These are phyloP conservation scores for Gouania willdenowi DNA, from an alignment of 2,797 vertebrate species.

Conservation along the genomic window DNA sequence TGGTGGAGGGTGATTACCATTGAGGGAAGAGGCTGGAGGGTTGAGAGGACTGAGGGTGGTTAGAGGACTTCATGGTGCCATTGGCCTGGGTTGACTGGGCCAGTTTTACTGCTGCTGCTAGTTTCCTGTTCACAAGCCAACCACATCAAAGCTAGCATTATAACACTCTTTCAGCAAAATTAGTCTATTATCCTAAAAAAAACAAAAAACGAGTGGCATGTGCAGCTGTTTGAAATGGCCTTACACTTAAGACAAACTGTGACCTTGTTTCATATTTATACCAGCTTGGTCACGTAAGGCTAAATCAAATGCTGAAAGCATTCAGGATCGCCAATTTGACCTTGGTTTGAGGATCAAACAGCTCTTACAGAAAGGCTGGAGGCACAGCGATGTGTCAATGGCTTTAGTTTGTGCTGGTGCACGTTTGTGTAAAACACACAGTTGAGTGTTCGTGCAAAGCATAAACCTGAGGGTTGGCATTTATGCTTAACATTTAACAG, in stretches of 20 bases:
- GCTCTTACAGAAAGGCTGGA: slow-evolving; percentile 33
- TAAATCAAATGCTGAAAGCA: slow-evolving; percentile 26
- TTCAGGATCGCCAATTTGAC: slow-evolving; percentile 26
- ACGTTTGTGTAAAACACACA: slow-evolving; percentile 19
- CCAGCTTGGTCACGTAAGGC: slow-evolving; percentile 19
- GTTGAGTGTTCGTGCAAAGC: slow-evolving; percentile 13
- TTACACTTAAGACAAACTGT: slow-evolving; percentile 14
- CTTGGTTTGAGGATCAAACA: slow-evolving; percentile 21
- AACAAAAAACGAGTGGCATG: slow-evolving; percentile 6
- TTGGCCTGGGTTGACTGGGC: slow-evolving; percentile 94
- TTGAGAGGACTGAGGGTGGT: slow-evolving; percentile 85
- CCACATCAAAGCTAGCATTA: slow-evolving; percentile 73
- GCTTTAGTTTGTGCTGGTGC: slow-evolving; percentile 30
- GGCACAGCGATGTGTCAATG: slow-evolving; percentile 25
- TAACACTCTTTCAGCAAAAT: slow-evolving; percentile 24
- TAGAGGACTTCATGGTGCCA: slow-evolving; percentile 92
- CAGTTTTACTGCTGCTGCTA: slow-evolving; percentile 95
- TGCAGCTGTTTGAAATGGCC: slow-evolving; percentile 3
- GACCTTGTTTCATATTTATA: slow-evolving; percentile 17
- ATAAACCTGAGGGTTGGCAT: slow-evolving; percentile 12
- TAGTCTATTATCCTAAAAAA: slow-evolving; percentile 11
- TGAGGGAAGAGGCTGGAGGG: slow-evolving; percentile 88
- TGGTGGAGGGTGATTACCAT: slow-evolving; percentile 82
- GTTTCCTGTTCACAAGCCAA: slow-evolving; percentile 89
- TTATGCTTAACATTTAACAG: slow-evolving; percentile 9